phyloP scores from a whole-genome alignment of 2,797 vertebrate species.

The Aphelocoma californica region DNA sequence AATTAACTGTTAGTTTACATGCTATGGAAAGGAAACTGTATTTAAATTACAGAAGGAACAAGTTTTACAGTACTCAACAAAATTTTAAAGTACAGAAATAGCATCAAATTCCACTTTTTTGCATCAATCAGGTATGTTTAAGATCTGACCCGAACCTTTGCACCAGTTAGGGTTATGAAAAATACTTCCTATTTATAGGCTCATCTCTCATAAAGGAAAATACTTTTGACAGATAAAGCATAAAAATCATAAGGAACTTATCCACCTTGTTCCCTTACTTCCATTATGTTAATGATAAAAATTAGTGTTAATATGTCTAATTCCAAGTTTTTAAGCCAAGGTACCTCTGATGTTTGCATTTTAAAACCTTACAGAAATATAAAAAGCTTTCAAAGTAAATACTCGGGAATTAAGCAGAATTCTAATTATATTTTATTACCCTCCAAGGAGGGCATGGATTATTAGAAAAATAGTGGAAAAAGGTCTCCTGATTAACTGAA shows the following conservation, averaged over 20 bases:
- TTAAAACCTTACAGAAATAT: not conserved
- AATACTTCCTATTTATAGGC: not conserved
- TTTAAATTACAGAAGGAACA: not conserved
- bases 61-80: not conserved
- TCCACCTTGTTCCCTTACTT: not conserved
- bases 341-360: not conserved
- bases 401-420: not conserved
- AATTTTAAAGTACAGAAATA: not conserved
- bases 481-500: not conserved
- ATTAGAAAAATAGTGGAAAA: not conserved
- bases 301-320: not conserved
- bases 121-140: not conserved
- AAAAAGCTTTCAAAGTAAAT: not conserved
- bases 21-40: not conserved
- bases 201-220: not conserved
- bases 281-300: not conserved
- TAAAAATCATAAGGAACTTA: not conserved
- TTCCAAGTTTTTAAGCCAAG: not conserved
- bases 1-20: not conserved
- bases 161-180: not conserved
- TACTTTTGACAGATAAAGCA: not conserved
- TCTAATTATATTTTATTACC: not conserved
- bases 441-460: no score
- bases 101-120: not conserved
- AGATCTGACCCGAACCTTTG: not conserved